Evolutionary conservation across 2,888 invertebrate species (phyloP).

Genomic region (Trachelus tabidus): DNA sequence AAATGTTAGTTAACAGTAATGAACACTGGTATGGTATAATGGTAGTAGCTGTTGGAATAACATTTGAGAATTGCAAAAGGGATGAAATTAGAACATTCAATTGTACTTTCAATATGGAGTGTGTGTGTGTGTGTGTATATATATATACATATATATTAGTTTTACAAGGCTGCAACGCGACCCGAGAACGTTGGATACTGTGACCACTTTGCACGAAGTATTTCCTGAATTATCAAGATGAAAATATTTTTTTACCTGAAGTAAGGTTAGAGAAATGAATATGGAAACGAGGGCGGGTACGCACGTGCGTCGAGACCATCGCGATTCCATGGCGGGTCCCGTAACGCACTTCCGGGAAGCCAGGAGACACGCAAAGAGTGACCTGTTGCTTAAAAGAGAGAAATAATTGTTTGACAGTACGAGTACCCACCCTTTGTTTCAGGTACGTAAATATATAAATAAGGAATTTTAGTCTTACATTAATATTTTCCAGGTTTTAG

Average conservation of each 20-base stretch:
- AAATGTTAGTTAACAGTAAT: not conserved
- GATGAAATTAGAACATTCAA: no score
- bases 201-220: not conserved
- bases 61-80: no score
- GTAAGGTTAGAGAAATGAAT: not conserved
- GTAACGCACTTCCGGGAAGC: conserved; percentile 25
- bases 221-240: not conserved
- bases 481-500: not conserved
- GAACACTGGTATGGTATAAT: not conserved
- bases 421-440: not conserved
- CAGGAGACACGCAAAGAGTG: conserved; percentile 16
- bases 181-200: not conserved
- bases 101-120: no score
- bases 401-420: conserved; percentile 25
- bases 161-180: not conserved
- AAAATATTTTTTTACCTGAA: not conserved
- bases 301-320: not conserved
- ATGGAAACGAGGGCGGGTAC: not conserved
- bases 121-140: no score
- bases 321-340: not conserved
- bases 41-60: not conserved
- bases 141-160: not conserved
- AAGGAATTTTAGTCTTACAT: not conserved
- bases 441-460: not conserved
- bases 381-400: conserved; percentile 35